Conservation (phyloP, 2,113 vertebrate genomes). For the Rhinichthys klamathensis region DNA sequence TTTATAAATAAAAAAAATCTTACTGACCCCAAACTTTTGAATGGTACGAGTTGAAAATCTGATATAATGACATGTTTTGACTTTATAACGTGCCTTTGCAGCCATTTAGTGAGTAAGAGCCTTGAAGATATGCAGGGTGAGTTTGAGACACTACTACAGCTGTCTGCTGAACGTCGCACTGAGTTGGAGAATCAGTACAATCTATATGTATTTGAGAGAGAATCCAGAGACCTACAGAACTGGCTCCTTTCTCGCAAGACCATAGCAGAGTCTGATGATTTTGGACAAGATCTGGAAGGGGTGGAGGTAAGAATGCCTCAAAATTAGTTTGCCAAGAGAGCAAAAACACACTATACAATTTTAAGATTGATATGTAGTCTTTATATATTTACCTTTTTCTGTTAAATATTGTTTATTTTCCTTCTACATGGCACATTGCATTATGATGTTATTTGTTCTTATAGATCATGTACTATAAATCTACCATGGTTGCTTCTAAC, state of each 20-base stretch:
- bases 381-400: neutral
- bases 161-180: slow-evolving; percentile 67
- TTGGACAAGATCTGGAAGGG: slow-evolving; percentile 84
- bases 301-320: slow-evolving; percentile 73
- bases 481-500: neutral
- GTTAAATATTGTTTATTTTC: neutral
- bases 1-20: no score
- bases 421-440: no score
- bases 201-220: slow-evolving; percentile 81
- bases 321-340: neutral
- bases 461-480: neutral
- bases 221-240: slow-evolving; percentile 78
- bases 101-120: slow-evolving; percentile 72
- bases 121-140: slow-evolving; percentile 68
- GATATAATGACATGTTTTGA: neutral
- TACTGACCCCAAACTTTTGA: no score
- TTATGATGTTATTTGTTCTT: no score
- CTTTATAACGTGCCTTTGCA: slow-evolving; percentile 51
- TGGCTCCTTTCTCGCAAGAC: slow-evolving; percentile 82
- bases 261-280: slow-evolving; percentile 79
- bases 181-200: slow-evolving; percentile 78
- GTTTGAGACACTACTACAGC: slow-evolving; percentile 73
- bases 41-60: neutral
- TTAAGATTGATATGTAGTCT: neutral
- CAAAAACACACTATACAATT: neutral